Evolutionary conservation across 2,888 invertebrate species (phyloP), one percentile per base, ranked within the genome.

Genomic region (Trachelus iudaicus): DNA sequence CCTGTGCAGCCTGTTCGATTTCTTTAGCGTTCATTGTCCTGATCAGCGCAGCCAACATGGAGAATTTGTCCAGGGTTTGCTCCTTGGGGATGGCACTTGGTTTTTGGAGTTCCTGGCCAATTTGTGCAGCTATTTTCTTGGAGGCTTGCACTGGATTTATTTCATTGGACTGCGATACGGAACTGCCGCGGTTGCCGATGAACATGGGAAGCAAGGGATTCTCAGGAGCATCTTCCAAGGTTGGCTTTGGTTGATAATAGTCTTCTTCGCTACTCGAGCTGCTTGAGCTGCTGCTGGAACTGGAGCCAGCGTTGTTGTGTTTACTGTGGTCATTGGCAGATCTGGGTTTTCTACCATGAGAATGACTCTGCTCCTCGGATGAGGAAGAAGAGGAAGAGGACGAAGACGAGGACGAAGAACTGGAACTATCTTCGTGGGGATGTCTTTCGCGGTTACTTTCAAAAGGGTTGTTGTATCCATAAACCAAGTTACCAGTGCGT

Each of bases 21-120:
- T 96, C 94, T 69, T 94, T 92, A 34, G 90, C 91, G 89, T 92
- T 93, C 95, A 96, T 94, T 31, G 93, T 92, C 69, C 95, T 93
- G 75, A 95, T 90, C 15, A 95, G 85, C 9, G 93, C 92, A 13
- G 93, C 92, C 68, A 96, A 90, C 69, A 94, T 93, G 79, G 93
- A 93, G 91, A 94, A 95, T 87, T 95, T 95, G 30, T 93, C 92
- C 1, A 95, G 91, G 75, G 94, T 94, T 79, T 94, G 92, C 75
- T 93, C 89, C 78, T 93, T 92, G 0, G 93, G 93, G 87, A 95
- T 93, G 68, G 92, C 92, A 87, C 93, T 93, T 0, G 94, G 93
- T 69, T 93, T 92, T 80, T 94, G 93, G 13, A 95, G 86, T 79
- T 94, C 94, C 75, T 93, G 92, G 34, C 93, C 94, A 76, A 96